Conservation (phyloP, 2,797 vertebrate species). For the Urosaurus nigricauda region DNA sequence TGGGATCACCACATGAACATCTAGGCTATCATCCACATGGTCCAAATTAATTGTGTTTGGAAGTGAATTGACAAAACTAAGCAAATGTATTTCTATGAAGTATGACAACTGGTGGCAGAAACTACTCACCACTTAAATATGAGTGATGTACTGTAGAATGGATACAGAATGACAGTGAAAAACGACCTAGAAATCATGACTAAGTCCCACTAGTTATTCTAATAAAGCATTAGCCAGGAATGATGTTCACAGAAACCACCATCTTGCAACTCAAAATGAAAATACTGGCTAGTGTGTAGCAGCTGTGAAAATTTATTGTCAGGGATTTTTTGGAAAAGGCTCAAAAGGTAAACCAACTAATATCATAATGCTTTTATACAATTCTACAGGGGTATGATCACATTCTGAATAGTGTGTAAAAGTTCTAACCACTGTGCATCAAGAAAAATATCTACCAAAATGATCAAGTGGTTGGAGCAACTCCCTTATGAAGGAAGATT, state of each 20-base stretch:
- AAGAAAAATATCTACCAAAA: too few relatives aligned
- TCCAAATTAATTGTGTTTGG: not conserved
- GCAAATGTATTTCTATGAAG: not conserved
- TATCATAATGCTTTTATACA: too few relatives aligned
- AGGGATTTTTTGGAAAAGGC: too few relatives aligned
- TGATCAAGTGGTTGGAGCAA: too few relatives aligned
- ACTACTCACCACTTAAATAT: not conserved
- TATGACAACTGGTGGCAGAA: not conserved
- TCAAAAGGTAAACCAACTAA: too few relatives aligned
- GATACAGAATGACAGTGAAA: not conserved
- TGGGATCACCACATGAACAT: not conserved
- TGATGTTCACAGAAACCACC: not conserved
- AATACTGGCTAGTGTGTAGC: too few relatives aligned
- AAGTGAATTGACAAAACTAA: not conserved
- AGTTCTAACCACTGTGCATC: too few relatives aligned
- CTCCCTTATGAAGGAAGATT: too few relatives aligned
- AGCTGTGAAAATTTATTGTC: too few relatives aligned
- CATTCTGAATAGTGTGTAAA: too few relatives aligned
- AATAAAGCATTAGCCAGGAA: not conserved
- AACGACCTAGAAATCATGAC: not conserved
- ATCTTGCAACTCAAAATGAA: too few relatives aligned
- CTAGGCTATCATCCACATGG: not conserved
- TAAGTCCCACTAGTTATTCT: not conserved
- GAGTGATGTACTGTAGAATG: not conserved
- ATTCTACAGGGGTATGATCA: too few relatives aligned